Evolutionary conservation across 2,888 invertebrate genomes (phyloP).

Genomic region (Rhogogaster chlorosoma): DNA sequence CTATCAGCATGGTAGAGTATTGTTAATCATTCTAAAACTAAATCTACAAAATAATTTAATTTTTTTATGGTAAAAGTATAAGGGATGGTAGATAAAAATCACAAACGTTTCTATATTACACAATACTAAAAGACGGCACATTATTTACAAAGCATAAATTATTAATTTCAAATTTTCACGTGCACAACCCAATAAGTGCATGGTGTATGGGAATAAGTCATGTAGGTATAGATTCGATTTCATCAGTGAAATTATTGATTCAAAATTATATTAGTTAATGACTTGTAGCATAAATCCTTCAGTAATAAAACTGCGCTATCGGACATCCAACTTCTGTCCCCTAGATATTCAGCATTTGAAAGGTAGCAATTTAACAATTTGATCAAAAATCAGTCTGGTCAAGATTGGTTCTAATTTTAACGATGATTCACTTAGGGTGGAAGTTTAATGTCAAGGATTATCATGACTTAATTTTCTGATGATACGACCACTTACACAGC

Average conservation of each 20-base stretch:
- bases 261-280: neutral
- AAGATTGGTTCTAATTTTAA: slow-evolving; percentile 7
- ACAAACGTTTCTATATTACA: neutral
- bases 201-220: neutral
- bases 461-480: neutral
- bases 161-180: neutral
- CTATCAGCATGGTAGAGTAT: neutral
- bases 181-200: neutral
- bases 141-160: neutral
- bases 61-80: neutral
- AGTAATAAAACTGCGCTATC: neutral
- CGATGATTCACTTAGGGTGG: neutral
- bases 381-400: neutral
- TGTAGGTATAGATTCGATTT: neutral
- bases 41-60: neutral
- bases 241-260: neutral
- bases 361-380: neutral
- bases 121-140: neutral
- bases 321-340: neutral
- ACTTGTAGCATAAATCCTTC: neutral
- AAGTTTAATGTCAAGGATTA: neutral
- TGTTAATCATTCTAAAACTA: neutral
- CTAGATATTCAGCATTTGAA: neutral
- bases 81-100: neutral
- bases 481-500: neutral